Evolutionary conservation across 2,797 vertebrate genomes (phyloP), one percentile per base, ranked within the genome.

Genomic region (Garrulus glandarius): DNA sequence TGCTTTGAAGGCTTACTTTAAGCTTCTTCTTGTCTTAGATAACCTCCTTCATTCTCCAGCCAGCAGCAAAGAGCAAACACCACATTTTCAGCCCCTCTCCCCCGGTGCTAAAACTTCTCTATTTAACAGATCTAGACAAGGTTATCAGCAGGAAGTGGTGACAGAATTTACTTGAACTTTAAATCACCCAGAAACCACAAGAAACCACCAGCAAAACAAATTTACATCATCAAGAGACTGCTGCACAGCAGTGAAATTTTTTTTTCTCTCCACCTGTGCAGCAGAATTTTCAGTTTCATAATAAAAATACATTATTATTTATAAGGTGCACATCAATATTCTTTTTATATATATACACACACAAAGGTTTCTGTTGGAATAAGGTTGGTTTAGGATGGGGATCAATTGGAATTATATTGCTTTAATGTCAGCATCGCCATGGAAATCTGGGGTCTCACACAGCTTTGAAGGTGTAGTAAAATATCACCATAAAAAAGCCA

Each of bases 191-290:
- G 37, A 70, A 83, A 89, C 89, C 84, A 10, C 75, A 72, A 61
- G 37, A 72, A 96, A 74, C 32, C 81, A 56, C 3, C 84, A 55
- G 41, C 63, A 91, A 77, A 92, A 87, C 37, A 57, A 80, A 52
- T 22, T 11, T 4, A 60, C 14, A 68, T 11, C 46, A 19, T 5
- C 8, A 12, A 43, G 24, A 61, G 8, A 39, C 30, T 72, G 71
- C 50, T 69, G 55, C 13, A 1, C 7, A 43, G 36, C 36, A 17
- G 10, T 2, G 34, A 49, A 26, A 5, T 18, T 4, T 30, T 36
- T 44, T 44, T 30, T 8, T 1, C 13, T 9, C 22, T 18, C 32
- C 22, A 81, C 9, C 1, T 36, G 32, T 4, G 7, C 78, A 53
- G 57, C 24, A 71, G 36, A 67, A 32, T 26, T 84, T 86, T 46